Evolutionary conservation across 2,888 invertebrate genomes (phyloP).

Genomic region (Beris morrisii): DNA sequence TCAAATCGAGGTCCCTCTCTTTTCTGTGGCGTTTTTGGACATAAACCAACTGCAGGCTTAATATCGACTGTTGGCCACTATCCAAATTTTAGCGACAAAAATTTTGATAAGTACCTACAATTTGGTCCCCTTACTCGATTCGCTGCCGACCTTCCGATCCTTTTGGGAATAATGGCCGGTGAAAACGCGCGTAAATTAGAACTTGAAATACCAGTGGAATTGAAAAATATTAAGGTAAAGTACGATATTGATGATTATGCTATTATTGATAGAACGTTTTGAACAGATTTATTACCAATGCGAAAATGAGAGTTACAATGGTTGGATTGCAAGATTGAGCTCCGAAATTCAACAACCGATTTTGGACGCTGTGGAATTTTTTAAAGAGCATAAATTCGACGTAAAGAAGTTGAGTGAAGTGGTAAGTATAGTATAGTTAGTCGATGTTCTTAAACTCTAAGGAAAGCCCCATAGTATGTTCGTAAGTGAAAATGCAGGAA

Average conservation of each 20-base stretch:
- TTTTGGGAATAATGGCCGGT: constrained; percentile 66
- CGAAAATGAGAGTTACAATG: constrained; percentile 41
- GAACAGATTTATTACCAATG: constrained; percentile 19
- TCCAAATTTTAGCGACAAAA: constrained; percentile 59
- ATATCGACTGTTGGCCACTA: constrained; percentile 63
- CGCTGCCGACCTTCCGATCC: constrained; percentile 71
- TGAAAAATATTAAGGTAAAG: constrained; percentile 56
- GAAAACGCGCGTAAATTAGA: constrained; percentile 54
- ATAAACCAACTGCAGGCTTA: constrained; percentile 76
- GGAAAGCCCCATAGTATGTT: no score
- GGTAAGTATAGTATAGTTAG: background rate
- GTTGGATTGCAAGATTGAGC: constrained; percentile 45
- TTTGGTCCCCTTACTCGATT: constrained; percentile 78
- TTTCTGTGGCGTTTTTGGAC: constrained; percentile 85
- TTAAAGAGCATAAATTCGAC: constrained; percentile 45
- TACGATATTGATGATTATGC: background rate
- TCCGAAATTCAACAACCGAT: constrained; percentile 48
- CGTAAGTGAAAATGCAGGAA: no score
- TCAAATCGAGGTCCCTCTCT: constrained; percentile 84
- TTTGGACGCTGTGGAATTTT: constrained; percentile 46
- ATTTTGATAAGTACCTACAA: constrained; percentile 59
- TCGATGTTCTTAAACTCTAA: no score
- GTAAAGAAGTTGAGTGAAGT: constrained; percentile 31
- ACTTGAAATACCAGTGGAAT: constrained; percentile 59
- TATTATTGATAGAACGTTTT: background rate